Conservation (phyloP, 2,888 invertebrate genomes). For the Pogonocherus hispidulus region DNA sequence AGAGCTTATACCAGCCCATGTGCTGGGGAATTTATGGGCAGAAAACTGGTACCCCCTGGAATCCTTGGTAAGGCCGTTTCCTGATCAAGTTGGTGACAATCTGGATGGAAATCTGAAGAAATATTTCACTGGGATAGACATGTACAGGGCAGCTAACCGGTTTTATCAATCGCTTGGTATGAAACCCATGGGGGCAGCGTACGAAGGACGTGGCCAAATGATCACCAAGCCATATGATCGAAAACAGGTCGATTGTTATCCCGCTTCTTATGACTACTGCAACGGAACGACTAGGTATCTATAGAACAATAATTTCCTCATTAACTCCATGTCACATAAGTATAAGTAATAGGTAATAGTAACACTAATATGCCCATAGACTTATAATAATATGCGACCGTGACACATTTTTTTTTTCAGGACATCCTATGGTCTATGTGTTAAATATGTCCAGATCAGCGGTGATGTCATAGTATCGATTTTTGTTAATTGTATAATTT, state of each 20-base stretch:
- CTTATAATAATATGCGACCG: too few species aligned
- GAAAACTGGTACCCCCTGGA: slow-evolving; percentile 12
- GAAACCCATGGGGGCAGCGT: slow-evolving; percentile 73
- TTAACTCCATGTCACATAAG: too few species aligned
- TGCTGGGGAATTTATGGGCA: not conserved
- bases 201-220: slow-evolving; percentile 69
- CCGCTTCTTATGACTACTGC: slow-evolving; percentile 81
- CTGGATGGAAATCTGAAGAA: slow-evolving; percentile 70
- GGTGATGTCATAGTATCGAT: too few species aligned
- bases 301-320: too few species aligned
- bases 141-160: too few species aligned
- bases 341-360: too few species aligned
- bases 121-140: slow-evolving; percentile 44
- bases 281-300: slow-evolving; percentile 77
- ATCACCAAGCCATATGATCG: slow-evolving; percentile 73
- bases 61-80: too few species aligned
- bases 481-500: too few species aligned
- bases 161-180: slow-evolving; percentile 73
- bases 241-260: slow-evolving; percentile 75
- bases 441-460: too few species aligned
- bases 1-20: not conserved
- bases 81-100: slow-evolving; percentile 65
- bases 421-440: too few species aligned
- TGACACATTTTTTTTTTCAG: too few species aligned
- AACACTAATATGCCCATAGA: too few species aligned